phyloP scores from a whole-genome alignment of 2,113 vertebrate species.

The Myotis yumanensis region DNA sequence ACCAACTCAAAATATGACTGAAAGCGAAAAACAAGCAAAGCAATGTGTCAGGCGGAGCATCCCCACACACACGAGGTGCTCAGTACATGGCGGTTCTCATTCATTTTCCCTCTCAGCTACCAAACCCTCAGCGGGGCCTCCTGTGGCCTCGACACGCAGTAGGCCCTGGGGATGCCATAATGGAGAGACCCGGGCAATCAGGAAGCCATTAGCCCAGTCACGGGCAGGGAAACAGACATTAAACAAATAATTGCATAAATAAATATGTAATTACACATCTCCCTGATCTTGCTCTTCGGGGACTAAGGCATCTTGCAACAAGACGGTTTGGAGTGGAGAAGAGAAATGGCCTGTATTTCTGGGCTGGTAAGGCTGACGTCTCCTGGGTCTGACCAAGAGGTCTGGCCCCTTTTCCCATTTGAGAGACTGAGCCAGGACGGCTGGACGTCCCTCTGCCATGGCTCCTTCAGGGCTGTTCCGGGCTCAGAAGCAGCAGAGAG shows the following conservation, averaged over 20 bases:
- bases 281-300: neutral
- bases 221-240: constrained; percentile 2
- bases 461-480: neutral
- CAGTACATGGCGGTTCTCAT: neutral
- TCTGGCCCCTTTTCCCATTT: neutral
- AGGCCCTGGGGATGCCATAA: neutral
- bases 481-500: neutral
- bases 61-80: neutral
- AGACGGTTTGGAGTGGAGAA: neutral
- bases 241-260: constrained; percentile 49
- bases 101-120: neutral
- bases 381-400: neutral
- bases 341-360: neutral
- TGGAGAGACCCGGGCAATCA: neutral
- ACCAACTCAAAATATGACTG: neutral
- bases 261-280: constrained; percentile 15
- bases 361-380: neutral
- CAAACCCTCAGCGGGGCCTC: neutral
- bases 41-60: neutral
- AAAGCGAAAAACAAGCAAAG: neutral
- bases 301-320: neutral
- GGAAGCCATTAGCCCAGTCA: neutral
- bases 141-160: neutral
- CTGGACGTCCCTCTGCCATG: neutral
- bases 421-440: neutral